Percentiles rank a stretch among this genome's conserved stretches.
Conservation (phyloP, 2,113 vertebrate species). For the Raja brachyura region DNA sequence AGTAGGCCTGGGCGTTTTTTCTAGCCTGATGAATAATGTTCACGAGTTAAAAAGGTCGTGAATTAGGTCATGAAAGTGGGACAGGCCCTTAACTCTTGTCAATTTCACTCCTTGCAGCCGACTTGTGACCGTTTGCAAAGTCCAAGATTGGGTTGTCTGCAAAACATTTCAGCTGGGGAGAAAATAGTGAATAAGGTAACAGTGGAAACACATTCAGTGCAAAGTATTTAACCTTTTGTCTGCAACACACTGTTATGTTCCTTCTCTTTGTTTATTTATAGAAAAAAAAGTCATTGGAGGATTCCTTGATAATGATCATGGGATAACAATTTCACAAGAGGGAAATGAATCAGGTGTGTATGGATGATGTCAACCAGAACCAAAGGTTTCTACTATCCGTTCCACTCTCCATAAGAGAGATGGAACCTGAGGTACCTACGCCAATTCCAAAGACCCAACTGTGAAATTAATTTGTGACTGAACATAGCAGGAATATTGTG, state of each 20-base stretch:
- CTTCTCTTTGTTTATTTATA: background rate
- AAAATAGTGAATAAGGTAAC: background rate
- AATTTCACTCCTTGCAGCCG: background rate
- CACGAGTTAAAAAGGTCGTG: too few species aligned
- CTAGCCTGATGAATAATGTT: too few species aligned
- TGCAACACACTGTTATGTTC: background rate
- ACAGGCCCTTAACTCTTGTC: background rate
- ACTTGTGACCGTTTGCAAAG: background rate
- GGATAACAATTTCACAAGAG: background rate
- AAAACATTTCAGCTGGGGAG: background rate
- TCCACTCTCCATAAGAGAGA: background rate
- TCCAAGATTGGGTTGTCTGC: background rate
- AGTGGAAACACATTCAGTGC: background rate
- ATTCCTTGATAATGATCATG: background rate
- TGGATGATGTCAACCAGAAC: background rate
- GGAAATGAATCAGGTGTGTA: background rate
- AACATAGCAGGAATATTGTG: background rate
- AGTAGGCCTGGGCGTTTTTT: too few species aligned
- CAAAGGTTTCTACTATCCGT: background rate
- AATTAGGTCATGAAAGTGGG: too few species aligned
- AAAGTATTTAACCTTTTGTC: background rate
- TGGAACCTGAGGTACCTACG: background rate
- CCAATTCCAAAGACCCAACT: too few species aligned
- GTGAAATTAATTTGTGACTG: background rate
- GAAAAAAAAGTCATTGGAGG: constrained; percentile 1